Evolutionary conservation across 2,888 invertebrate species (phyloP).

Genomic region (Mesorhabditis spiculigera): DNA sequence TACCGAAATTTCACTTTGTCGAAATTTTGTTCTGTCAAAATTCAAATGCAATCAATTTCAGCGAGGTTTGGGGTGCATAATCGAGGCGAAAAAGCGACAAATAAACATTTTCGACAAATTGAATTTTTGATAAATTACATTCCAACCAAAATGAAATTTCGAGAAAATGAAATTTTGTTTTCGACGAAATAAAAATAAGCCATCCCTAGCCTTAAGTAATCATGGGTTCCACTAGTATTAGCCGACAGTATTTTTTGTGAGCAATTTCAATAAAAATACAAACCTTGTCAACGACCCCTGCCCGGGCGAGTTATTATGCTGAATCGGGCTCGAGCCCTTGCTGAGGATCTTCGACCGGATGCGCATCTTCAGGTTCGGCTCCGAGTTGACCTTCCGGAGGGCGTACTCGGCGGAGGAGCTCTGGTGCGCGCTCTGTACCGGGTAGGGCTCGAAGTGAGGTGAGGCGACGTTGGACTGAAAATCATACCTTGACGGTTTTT

Average conservation of each 20-base stretch:
- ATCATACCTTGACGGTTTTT: no score
- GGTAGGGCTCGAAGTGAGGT: slow-evolving; percentile 49
- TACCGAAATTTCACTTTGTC: no score
- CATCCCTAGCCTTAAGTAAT: neutral
- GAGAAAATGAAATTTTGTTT: neutral
- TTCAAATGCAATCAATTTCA: no score
- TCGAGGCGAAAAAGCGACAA: no score
- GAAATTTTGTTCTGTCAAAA: no score
- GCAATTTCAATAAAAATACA: neutral
- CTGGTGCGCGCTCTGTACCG: slow-evolving; percentile 28
- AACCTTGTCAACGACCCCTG: slow-evolving; percentile 27
- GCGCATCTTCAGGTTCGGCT: slow-evolving; percentile 58
- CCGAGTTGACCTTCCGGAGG: slow-evolving; percentile 52
- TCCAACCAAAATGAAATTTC: no score
- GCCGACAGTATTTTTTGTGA: neutral
- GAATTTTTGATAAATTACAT: no score
- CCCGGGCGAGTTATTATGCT: slow-evolving; percentile 17
- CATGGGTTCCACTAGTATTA: neutral
- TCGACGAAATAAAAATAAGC: neutral
- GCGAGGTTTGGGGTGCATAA: no score
- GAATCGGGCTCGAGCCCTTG: slow-evolving; percentile 45
- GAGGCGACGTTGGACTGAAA: slow-evolving; percentile 32
- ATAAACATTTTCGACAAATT: no score
- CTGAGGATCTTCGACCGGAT: slow-evolving; percentile 52
- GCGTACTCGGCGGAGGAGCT: slow-evolving; percentile 36